Evolutionary conservation across 2,113 vertebrate species (phyloP).

Genomic region (Laticauda colubrina): DNA sequence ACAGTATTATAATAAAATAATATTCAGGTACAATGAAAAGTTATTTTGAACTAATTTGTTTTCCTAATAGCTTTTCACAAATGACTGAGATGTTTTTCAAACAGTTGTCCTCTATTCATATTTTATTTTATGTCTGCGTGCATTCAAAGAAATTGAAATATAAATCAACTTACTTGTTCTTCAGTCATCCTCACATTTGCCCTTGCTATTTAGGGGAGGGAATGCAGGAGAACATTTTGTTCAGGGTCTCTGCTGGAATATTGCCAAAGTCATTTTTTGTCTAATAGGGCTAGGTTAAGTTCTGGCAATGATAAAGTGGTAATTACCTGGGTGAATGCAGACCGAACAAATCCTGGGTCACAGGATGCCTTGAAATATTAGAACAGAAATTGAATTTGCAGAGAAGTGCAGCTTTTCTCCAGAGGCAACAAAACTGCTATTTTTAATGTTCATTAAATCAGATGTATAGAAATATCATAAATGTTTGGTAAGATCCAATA

Average conservation of each 20-base stretch:
- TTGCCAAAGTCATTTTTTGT: constrained; percentile 21
- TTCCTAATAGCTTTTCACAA: not conserved
- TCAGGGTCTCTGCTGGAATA: not conserved
- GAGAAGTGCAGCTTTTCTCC: constrained; percentile 25
- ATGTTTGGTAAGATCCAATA: not conserved
- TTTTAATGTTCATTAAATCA: constrained; percentile 31
- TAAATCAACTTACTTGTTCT: not conserved
- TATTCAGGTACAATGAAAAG: not conserved
- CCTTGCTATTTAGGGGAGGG: not conserved
- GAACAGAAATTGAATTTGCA: constrained; percentile 24
- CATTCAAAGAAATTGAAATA: constrained; percentile 1
- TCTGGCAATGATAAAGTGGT: constrained; percentile 25
- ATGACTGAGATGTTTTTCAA: not conserved
- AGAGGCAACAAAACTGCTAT: constrained; percentile 22
- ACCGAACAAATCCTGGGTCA: not conserved
- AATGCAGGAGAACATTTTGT: not conserved
- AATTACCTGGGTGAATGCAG: constrained; percentile 1
- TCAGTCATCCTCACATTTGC: not conserved
- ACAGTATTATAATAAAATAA: not conserved
- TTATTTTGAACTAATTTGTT: not conserved
- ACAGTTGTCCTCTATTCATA: not conserved
- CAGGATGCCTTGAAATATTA: constrained; percentile 27
- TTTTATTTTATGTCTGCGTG: not conserved
- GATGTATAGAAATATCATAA: constrained; percentile 17
- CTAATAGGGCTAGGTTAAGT: not conserved